Conservation (phyloP, 2,113 vertebrate species). For the Toxotes chatareus region DNA sequence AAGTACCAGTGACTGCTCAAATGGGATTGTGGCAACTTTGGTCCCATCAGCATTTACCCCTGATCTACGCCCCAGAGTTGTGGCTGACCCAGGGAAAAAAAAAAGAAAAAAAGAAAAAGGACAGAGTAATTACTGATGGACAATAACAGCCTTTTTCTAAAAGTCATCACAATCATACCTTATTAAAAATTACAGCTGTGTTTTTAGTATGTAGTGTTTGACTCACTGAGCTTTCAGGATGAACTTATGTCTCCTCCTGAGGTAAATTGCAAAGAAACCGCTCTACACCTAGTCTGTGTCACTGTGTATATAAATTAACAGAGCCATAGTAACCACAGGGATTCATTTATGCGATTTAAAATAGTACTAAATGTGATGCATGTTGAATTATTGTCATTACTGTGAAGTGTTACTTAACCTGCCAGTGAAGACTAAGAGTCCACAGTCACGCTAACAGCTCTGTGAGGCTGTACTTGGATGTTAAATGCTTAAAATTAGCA, state of each 20-base stretch:
- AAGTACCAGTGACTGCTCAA: conserved; percentile 73
- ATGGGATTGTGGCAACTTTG: conserved; percentile 68
- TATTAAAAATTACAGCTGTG: conserved; percentile 24
- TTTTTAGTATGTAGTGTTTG: neutral
- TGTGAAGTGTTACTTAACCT: conserved; percentile 37
- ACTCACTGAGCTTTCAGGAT: conserved; percentile 3
- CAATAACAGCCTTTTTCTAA: conserved; percentile 25
- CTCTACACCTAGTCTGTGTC: conserved; percentile 5
- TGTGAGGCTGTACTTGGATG: neutral
- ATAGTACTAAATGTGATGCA: conserved; percentile 31
- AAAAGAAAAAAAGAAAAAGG: neutral
- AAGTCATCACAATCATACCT: conserved; percentile 14
- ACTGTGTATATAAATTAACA: neutral
- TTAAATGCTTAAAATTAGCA: neutral
- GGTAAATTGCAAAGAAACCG: conserved; percentile 2
- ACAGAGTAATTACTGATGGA: conserved; percentile 56
- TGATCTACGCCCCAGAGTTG: conserved; percentile 37
- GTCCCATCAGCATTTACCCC: conserved; percentile 74
- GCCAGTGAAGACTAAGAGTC: conserved; percentile 3
- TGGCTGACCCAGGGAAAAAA: conserved; percentile 57
- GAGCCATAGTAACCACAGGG: conserved; percentile 2
- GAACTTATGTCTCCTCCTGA: neutral
- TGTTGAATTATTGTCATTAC: conserved; percentile 48
- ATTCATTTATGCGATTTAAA: conserved; percentile 29
- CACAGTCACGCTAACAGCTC: neutral